Base-by-base conservation (phyloP, 2,888 invertebrate genomes). In the Embidobia sp. region DNA sequence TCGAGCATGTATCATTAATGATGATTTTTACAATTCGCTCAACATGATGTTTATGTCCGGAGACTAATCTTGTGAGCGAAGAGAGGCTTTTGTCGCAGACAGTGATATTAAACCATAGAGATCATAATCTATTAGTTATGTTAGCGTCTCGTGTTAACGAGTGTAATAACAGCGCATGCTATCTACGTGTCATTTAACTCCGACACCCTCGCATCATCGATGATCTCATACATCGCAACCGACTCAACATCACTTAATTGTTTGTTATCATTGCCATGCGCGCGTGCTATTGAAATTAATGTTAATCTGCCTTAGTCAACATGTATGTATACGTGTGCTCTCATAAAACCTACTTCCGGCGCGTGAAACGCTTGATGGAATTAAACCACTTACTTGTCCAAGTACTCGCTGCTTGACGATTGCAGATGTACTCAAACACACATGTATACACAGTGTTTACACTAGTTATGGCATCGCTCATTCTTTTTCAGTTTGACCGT, bases 251-350 rank as follows among this genome's bases (percentile, higher is more conserved):
- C 80, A 73, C 85, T 88, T 88, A 89, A 89, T 89, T 89, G 88
- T 88, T 89, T 89, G 88, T 89, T 89, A 89, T 88, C 88, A 88
- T 89, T 88, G 84, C 86, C 69, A 69, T 83, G 83, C 83, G 88
- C 85, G 85, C 88, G 87, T 87, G 87, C 89, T 88, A 89, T 89
- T 89, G 88, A 89, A 89, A 89, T 89, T 88, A 88, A 89, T 88
- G 87, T 87, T 88, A 88, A 89, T 88, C 86, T 85, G 85, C 81
- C 85, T 79, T 81, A 83, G 84, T 85, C 85, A 86, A 82, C 84
- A 78, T 84, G 82, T 81, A 80, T 77, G 57, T 69, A 53, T 78
- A 61, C 53, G 74, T 78, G 75, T 72, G 84, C 84, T 84, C 84
- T 85, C 85, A 85, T 86, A 87, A 87, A 87, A 87, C 84, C 82